These are phyloP conservation scores for Mimumesa dahlbomi DNA, from an alignment of 2,888 invertebrate species.

Conservation along the genomic window DNA sequence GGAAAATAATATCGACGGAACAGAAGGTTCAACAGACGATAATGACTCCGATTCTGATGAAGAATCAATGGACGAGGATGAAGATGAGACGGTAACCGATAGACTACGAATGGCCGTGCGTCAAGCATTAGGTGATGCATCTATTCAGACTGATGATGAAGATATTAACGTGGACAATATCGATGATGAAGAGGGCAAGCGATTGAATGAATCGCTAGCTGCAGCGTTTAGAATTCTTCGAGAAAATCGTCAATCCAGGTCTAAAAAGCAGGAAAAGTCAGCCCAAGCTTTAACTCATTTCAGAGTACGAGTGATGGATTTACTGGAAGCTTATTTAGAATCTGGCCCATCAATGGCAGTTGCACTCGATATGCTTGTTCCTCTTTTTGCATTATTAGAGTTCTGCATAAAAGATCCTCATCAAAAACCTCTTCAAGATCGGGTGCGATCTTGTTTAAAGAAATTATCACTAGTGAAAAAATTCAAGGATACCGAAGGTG, in stretches of 20 bases:
- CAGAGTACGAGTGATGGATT: slow-evolving; percentile 87
- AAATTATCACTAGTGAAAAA: slow-evolving; percentile 84
- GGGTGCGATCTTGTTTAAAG: slow-evolving; percentile 84
- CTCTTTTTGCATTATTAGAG: slow-evolving; percentile 86
- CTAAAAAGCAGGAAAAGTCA: slow-evolving; percentile 83
- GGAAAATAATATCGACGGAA: slow-evolving; percentile 73
- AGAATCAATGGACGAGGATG: slow-evolving; percentile 76
- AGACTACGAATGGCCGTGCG: slow-evolving; percentile 87
- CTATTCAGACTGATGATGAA: slow-evolving; percentile 84
- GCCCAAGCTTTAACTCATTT: slow-evolving; percentile 87
- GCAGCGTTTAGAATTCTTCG: slow-evolving; percentile 86
- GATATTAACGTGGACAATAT: slow-evolving; percentile 89
- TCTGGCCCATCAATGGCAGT: slow-evolving; percentile 86
- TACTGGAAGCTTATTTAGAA: slow-evolving; percentile 88
- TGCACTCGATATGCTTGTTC: slow-evolving; percentile 86
- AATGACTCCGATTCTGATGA: slow-evolving; percentile 47
- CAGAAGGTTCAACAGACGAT: slow-evolving; percentile 78
- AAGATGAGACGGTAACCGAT: slow-evolving; percentile 86
- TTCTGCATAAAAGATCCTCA: slow-evolving; percentile 86
- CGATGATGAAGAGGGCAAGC: slow-evolving; percentile 88
- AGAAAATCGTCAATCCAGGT: slow-evolving; percentile 71
- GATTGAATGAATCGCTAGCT: slow-evolving; percentile 87
- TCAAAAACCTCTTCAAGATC: slow-evolving; percentile 85
- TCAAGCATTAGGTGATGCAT: slow-evolving; percentile 85
- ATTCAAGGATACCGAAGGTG: slow-evolving; percentile 83